Conservation (phyloP, 2,797 vertebrate species). For the Crocodylus rhombifer region DNA sequence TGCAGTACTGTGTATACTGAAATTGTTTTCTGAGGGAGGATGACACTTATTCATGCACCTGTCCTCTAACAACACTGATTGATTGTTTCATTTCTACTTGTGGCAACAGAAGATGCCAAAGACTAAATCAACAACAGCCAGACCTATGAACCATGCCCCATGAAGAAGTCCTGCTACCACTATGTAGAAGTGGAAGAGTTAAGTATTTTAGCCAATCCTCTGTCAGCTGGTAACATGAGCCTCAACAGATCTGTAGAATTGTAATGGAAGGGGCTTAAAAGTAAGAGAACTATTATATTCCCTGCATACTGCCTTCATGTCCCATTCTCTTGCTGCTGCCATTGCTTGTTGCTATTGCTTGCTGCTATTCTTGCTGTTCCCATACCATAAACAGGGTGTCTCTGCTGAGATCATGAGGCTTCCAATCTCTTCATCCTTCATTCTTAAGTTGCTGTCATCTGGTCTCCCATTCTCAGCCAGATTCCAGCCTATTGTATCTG, state of each 20-base stretch:
- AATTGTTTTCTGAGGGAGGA: neutral
- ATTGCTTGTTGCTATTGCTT: too few species aligned
- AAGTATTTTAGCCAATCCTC: neutral
- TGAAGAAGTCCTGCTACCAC: neutral
- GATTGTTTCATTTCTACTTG: neutral
- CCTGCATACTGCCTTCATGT: conserved; percentile 10
- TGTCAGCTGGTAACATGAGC: neutral
- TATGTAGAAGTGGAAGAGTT: neutral
- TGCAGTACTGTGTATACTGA: neutral
- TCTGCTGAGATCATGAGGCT: neutral
- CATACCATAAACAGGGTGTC: neutral
- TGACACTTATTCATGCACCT: neutral
- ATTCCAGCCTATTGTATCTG: neutral
- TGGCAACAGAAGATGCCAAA: neutral
- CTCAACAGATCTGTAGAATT: neutral
- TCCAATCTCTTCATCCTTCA: neutral
- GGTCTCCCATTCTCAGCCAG: neutral
- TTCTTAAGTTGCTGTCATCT: neutral
- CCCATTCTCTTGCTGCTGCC: neutral
- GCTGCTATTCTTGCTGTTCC: neutral
- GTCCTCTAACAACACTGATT: neutral
- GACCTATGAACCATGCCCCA: neutral
- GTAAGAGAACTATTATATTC: conserved; percentile 17
- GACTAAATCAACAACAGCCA: neutral
- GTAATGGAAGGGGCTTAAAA: neutral